Evolutionary conservation across 2,888 invertebrate genomes (phyloP).

Genomic region (Euclidia mi): DNA sequence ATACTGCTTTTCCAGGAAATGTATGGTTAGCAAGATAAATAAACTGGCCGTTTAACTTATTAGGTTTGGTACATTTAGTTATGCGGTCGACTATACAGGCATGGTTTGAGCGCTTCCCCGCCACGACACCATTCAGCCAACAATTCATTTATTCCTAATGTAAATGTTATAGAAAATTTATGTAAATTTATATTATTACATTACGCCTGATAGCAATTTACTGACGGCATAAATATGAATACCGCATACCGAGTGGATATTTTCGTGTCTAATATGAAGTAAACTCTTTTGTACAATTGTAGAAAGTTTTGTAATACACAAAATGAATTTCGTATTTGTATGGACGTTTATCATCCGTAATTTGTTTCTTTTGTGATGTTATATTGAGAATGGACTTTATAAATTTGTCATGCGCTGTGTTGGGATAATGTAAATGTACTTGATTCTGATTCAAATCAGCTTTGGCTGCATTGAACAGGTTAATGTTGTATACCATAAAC

Average conservation of each 20-base stretch:
- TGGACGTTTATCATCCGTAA: conserved; percentile 49
- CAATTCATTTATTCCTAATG: conserved; percentile 86
- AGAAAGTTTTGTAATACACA: conserved; percentile 59
- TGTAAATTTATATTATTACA: conserved; percentile 87
- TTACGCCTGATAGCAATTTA: conserved; percentile 83
- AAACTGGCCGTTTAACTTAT: conserved; percentile 37
- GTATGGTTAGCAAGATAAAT: conserved; percentile 46
- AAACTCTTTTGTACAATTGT: conserved; percentile 61
- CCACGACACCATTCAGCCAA: conserved; percentile 62
- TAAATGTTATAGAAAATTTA: conserved; percentile 88
- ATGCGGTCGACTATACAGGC: conserved; percentile 30
- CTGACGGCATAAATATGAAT: conserved; percentile 81
- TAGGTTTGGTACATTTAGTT: conserved; percentile 37
- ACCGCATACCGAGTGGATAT: conserved; percentile 71
- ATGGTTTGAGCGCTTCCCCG: conserved; percentile 40
- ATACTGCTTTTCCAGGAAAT: conserved; percentile 37
- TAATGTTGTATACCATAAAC: conserved; percentile 1
- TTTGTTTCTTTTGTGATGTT: conserved; percentile 53
- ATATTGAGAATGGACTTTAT: conserved; percentile 52
- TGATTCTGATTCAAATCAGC: conserved; percentile 43
- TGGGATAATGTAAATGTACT: conserved; percentile 25
- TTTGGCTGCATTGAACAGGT: conserved; percentile 16
- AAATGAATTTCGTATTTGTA: conserved; percentile 48
- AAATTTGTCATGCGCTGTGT: conserved; percentile 42
- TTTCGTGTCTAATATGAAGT: conserved; percentile 65